Evolutionary conservation across 2,888 invertebrate genomes (phyloP).

Genomic region (Creontiades dilutus): DNA sequence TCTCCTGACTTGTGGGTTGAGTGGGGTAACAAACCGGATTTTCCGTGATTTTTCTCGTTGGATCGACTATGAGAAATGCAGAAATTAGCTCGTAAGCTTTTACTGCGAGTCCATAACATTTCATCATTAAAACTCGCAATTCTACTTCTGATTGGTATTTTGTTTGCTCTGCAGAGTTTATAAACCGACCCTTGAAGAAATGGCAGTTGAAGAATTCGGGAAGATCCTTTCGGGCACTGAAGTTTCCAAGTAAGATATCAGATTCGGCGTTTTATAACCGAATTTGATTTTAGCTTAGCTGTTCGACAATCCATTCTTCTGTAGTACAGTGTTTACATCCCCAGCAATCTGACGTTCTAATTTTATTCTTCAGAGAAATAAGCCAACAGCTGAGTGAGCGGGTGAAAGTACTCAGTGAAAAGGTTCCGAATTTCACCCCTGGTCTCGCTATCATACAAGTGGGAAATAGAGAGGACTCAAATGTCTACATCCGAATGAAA

Average conservation of each 20-base stretch:
- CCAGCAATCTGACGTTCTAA: not conserved
- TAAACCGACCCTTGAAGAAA: not conserved
- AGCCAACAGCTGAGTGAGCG: slow-evolving; percentile 84
- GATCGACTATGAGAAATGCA: no score
- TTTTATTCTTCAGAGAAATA: slow-evolving; percentile 83
- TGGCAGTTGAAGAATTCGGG: slow-evolving; percentile 55
- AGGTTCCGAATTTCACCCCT: slow-evolving; percentile 81
- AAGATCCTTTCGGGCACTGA: slow-evolving; percentile 63
- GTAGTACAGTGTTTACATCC: no score
- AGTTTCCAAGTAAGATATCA: slow-evolving; percentile 47
- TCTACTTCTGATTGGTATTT: not conserved
- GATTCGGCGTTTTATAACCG: no score
- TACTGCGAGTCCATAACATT: no score
- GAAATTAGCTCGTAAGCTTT: no score
- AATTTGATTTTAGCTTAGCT: no score
- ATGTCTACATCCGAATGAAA: slow-evolving; percentile 98
- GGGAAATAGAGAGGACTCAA: slow-evolving; percentile 97
- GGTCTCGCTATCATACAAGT: slow-evolving; percentile 97
- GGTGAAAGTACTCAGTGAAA: slow-evolving; percentile 80
- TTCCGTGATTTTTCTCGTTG: no score
- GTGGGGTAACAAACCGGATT: no score
- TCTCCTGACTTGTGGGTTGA: no score
- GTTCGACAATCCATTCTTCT: no score
- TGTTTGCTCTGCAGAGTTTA: not conserved
- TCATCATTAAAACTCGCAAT: not conserved